A percentile compares a stretch with the other conserved stretches of the same genome.
phyloP scores from a whole-genome alignment of 2,113 vertebrate species.

The Chunga burmeisteri region DNA sequence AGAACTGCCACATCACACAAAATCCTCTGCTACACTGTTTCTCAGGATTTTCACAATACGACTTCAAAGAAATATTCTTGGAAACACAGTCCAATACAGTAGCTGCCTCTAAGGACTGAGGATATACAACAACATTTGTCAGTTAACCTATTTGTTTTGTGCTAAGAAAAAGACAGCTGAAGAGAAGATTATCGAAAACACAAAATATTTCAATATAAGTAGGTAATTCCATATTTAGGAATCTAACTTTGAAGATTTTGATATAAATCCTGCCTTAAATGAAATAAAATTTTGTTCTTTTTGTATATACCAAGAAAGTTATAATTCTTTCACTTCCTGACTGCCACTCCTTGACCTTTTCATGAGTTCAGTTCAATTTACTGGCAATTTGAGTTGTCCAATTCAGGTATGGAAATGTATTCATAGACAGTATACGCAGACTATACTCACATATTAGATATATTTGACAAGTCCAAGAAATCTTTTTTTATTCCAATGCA shows the following conservation, averaged over 20 bases:
- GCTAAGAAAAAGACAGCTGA: neutral
- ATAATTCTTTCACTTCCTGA: neutral
- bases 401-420: neutral
- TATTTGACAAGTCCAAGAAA: conserved; percentile 2
- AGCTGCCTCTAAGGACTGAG: neutral
- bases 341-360: neutral
- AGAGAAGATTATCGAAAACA: neutral
- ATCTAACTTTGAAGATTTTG: neutral
- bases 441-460: neutral
- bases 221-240: neutral
- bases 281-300: neutral
- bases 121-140: neutral
- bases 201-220: neutral
- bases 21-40: neutral
- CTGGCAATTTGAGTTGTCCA: neutral
- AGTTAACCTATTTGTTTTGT: neutral
- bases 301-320: neutral
- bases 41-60: neutral
- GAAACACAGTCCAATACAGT: neutral
- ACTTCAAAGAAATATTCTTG: conserved; percentile 6
- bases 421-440: neutral
- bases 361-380: neutral
- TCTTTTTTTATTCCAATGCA: neutral
- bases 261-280: neutral
- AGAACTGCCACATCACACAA: neutral